Conservation (phyloP, 2,113 vertebrate species). For the Oreochromis spilurus region DNA sequence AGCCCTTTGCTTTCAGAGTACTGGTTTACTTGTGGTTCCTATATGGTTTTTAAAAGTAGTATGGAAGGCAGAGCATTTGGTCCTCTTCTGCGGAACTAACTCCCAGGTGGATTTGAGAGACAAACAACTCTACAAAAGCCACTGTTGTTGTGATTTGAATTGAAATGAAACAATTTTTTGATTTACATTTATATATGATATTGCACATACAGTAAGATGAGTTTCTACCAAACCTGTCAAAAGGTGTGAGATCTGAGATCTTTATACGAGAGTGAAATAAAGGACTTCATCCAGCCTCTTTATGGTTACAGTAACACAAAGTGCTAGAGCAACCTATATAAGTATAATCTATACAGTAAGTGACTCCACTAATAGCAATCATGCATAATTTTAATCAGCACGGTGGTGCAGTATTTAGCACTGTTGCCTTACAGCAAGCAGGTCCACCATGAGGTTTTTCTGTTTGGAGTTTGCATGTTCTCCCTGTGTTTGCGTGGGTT, state of each 20-base stretch:
- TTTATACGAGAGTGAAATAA: not conserved
- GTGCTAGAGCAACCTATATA: not conserved
- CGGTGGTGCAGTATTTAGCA: not conserved
- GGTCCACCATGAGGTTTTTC: not conserved
- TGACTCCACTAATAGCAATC: not conserved
- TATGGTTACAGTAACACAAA: fast-evolving
- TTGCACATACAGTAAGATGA: not conserved
- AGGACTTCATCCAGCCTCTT: not conserved
- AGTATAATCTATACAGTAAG: not conserved
- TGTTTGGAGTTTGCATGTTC: not conserved
- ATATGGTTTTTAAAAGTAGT: no score
- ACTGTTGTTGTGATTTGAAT: not conserved
- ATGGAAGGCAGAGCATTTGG: no score
- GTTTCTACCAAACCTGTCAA: not conserved
- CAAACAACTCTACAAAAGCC: not conserved
- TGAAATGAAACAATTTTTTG: fast-evolving
- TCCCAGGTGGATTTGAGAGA: not conserved
- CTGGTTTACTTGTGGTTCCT: no score
- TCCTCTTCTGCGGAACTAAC: not conserved
- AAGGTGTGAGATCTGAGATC: not conserved
- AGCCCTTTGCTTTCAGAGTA: no score
- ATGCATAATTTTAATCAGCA: not conserved
- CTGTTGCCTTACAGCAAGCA: not conserved
- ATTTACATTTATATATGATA: not conserved
- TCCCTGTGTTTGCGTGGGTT: fast-evolving